Evolutionary conservation across 2,888 invertebrate species (phyloP).

Genomic region (Pilophorus perplexus): DNA sequence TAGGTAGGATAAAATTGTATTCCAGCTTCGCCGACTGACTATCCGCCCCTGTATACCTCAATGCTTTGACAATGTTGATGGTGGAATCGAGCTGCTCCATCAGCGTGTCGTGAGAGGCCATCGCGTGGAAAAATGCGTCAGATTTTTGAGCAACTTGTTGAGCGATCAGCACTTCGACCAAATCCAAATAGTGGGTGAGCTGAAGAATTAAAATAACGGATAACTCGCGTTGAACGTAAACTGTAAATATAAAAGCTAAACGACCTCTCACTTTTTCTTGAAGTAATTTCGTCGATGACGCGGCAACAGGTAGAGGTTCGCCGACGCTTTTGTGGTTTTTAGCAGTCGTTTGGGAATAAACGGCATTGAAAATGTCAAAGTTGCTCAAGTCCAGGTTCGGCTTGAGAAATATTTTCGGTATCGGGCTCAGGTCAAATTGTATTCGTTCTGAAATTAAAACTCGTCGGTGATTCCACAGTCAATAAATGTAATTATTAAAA

Average conservation of each 20-base stretch:
- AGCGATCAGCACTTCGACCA: constrained; percentile 90
- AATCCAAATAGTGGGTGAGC: constrained; percentile 90
- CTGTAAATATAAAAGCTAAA: too few species aligned
- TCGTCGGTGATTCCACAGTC: neutral
- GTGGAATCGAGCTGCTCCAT: constrained; percentile 91
- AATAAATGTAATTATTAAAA: neutral
- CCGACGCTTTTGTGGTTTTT: constrained; percentile 22
- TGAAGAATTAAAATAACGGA: constrained; percentile 50
- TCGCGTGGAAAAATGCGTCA: constrained; percentile 95
- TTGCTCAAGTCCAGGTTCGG: constrained; percentile 75
- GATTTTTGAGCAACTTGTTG: constrained; percentile 91
- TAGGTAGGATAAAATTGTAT: too few species aligned
- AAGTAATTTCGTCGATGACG: constrained; percentile 57
- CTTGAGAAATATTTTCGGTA: constrained; percentile 83
- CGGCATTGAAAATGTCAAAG: constrained; percentile 75
- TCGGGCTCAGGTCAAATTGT: constrained; percentile 61
- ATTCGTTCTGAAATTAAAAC: constrained; percentile 53
- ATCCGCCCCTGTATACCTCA: constrained; percentile 58
- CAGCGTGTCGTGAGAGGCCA: constrained; percentile 95
- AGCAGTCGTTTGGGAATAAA: constrained; percentile 65
- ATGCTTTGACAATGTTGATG: constrained; percentile 68
- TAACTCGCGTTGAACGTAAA: too few species aligned
- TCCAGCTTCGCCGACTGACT: too few species aligned
- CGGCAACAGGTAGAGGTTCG: constrained; percentile 42
- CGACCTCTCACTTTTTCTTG: constrained; percentile 69